These are phyloP conservation scores for Eunapius fragilis DNA, from an alignment of 37 sponge, comb jelly and placozoan genomes.

Conservation along the genomic window DNA sequence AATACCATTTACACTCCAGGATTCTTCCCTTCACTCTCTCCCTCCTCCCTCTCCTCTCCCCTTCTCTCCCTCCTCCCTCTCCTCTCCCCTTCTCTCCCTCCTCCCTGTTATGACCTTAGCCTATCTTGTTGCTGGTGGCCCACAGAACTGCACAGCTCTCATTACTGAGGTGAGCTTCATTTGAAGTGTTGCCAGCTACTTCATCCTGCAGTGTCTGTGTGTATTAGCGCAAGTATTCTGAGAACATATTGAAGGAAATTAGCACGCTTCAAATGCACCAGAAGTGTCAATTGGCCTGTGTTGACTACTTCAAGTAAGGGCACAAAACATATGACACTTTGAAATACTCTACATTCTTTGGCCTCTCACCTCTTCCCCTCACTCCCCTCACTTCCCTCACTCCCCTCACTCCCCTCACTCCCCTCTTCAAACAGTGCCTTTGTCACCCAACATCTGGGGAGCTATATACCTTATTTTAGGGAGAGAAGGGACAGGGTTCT, in stretches of 20 bases:
- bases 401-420: neutral
- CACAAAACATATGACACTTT: too few relatives aligned
- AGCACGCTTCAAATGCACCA: slow-evolving; percentile 29
- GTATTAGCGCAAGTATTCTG: slow-evolving; percentile 58
- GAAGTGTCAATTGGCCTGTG: slow-evolving; percentile 37
- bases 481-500: neutral
- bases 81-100: neutral
- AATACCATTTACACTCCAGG: too few relatives aligned
- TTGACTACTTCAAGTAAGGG: slow-evolving; percentile 49
- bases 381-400: neutral
- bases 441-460: neutral
- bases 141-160: neutral
- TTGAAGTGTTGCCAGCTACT: neutral
- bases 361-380: neutral
- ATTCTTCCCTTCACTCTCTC: too few relatives aligned
- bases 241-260: slow-evolving; percentile 49
- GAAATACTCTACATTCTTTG: too few relatives aligned
- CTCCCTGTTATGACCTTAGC: neutral
- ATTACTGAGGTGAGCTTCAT: slow-evolving; percentile 30
- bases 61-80: too few relatives aligned
- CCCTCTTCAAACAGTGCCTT: slow-evolving; percentile 4
- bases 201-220: neutral
- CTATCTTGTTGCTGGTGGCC: slow-evolving; percentile 3
- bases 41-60: too few relatives aligned
- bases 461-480: neutral